Conservation (phyloP, 1,140 invertebrate species). For the Mycetomoellerius zeteki region DNA sequence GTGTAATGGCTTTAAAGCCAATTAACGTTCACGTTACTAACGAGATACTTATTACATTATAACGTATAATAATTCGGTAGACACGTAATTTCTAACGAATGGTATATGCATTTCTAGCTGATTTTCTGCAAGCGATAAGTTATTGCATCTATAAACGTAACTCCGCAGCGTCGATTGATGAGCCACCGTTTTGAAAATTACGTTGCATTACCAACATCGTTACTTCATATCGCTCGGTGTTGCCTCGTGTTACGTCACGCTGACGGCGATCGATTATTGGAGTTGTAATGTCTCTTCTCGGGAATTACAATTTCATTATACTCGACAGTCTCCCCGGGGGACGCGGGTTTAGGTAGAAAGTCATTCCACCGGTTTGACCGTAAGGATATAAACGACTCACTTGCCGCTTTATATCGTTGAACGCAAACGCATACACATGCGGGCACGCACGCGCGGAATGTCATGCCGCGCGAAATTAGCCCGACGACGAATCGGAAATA, state of each 20-base stretch:
- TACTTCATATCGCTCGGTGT: slow-evolving; percentile 33
- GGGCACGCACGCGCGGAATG: slow-evolving; percentile 32
- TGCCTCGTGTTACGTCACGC: slow-evolving; percentile 37
- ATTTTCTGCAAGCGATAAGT: slow-evolving; percentile 31
- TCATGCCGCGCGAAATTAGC: slow-evolving; percentile 64
- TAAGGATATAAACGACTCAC: slow-evolving; percentile 52
- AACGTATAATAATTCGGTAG: background rate
- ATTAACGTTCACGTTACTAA: background rate
- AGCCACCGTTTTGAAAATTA: slow-evolving; percentile 56
- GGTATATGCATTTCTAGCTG: background rate
- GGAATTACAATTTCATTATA: slow-evolving; percentile 57
- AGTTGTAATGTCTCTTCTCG: slow-evolving; percentile 42
- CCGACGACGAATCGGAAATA: slow-evolving; percentile 61
- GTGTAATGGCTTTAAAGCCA: no score
- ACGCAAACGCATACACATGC: background rate
- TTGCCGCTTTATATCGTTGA: background rate
- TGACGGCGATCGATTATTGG: slow-evolving; percentile 50
- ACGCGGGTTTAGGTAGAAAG: slow-evolving; percentile 50
- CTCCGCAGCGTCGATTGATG: slow-evolving; percentile 14
- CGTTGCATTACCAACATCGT: slow-evolving; percentile 43
- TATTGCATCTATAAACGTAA: slow-evolving; percentile 13
- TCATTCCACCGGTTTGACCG: slow-evolving; percentile 54
- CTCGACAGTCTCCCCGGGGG: slow-evolving; percentile 6
- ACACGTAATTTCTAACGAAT: slow-evolving; percentile 26
- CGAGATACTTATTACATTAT: background rate